These are phyloP conservation scores for Acanthococcus lagerstroemiae DNA, from an alignment of 2,888 invertebrate genomes.

Conservation along the genomic window DNA sequence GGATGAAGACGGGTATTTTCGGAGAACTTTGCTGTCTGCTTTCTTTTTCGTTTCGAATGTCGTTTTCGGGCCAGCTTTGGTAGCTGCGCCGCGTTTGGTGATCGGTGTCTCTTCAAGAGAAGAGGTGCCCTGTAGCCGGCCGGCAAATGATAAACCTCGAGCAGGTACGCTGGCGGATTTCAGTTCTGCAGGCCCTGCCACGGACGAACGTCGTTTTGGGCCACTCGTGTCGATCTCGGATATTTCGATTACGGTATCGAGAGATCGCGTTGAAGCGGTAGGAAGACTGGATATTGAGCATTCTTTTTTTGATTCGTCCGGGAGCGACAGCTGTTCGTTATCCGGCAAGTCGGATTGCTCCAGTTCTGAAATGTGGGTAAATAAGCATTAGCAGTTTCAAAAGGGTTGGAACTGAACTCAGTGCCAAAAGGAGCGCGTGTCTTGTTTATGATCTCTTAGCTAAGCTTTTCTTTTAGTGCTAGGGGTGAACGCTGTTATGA, in stretches of 20 bases:
- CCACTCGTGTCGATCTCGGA: neutral
- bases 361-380: neutral
- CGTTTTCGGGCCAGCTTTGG: neutral
- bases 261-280: neutral
- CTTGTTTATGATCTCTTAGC: too few relatives aligned
- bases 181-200: too few relatives aligned
- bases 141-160: too few relatives aligned
- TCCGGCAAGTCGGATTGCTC: neutral
- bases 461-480: too few relatives aligned
- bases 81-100: neutral
- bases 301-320: slow-evolving; percentile 1
- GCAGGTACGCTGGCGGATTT: too few relatives aligned
- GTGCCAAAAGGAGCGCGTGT: too few relatives aligned
- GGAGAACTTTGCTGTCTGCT: neutral
- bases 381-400: neutral
- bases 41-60: slow-evolving; percentile 1
- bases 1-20: slow-evolving; percentile 7
- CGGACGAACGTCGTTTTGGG: too few relatives aligned
- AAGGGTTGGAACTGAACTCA: too few relatives aligned
- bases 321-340: neutral
- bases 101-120: too few relatives aligned
- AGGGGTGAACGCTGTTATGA: too few relatives aligned
- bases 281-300: slow-evolving; percentile 25
- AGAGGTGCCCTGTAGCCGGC: too few relatives aligned
- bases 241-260: neutral